phyloP scores from a whole-genome alignment of 2,888 invertebrate genomes.

The Macrosiphum euphorbiae region DNA sequence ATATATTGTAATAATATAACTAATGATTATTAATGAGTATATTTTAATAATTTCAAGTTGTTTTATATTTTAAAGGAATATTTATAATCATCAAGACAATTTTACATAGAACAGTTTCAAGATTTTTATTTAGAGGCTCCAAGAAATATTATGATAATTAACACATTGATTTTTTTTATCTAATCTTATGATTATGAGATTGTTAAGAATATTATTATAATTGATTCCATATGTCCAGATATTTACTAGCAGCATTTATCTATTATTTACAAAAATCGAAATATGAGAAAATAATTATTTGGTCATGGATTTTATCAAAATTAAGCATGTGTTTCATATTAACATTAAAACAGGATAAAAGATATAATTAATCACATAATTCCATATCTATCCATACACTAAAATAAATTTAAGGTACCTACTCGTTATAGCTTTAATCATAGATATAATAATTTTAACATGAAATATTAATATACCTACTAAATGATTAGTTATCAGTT shows the following conservation, averaged over 20 bases:
- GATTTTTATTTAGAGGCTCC: background rate
- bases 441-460: background rate
- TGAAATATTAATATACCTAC: background rate
- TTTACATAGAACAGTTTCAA: background rate
- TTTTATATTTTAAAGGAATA: background rate
- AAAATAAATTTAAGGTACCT: background rate
- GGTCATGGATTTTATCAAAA: background rate
- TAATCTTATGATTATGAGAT: background rate
- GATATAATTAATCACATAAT: background rate
- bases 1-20: background rate
- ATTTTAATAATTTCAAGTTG: background rate
- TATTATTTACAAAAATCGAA: background rate
- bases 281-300: background rate
- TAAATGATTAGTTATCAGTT: background rate
- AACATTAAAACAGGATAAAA: background rate
- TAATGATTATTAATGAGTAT: background rate
- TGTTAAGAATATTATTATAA: background rate
- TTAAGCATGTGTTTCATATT: background rate
- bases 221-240: background rate
- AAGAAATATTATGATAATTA: background rate
- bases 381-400: background rate
- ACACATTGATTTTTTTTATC: background rate
- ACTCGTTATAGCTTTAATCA: background rate
- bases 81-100: background rate
- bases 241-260: background rate